Conservation (phyloP, 2,797 vertebrate genomes). For the Notoglanidium macrostoma region DNA sequence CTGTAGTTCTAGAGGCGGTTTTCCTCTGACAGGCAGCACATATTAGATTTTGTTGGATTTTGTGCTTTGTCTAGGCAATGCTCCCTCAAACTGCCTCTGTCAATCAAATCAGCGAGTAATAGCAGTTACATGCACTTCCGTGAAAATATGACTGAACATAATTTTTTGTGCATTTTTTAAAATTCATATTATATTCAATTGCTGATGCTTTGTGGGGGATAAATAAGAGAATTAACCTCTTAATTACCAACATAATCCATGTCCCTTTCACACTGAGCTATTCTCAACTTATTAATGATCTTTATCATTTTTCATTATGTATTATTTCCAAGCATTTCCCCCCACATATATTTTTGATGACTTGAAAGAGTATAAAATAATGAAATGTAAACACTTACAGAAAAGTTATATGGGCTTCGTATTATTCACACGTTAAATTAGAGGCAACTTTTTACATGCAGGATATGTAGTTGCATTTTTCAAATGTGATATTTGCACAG, state of each 20-base stretch:
- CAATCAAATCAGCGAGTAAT: slow-evolving; percentile 42
- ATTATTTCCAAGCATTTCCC: not conserved
- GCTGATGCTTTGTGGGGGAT: not conserved
- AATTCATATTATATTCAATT: not conserved
- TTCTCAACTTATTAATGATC: not conserved
- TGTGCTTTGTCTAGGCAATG: slow-evolving; percentile 14
- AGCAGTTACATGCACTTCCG: slow-evolving; percentile 19
- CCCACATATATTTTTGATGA: not conserved
- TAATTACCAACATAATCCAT: not conserved
- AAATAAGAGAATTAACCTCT: not conserved
- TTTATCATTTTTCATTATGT: not conserved
- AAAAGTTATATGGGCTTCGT: no score
- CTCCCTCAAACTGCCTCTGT: slow-evolving; percentile 46
- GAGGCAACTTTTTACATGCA: not conserved
- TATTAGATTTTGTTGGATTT: slow-evolving; percentile 52
- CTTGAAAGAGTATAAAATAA: slow-evolving; percentile 5
- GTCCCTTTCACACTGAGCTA: not conserved
- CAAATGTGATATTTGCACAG: not conserved
- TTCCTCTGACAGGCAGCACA: slow-evolving; percentile 42
- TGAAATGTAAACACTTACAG: not conserved
- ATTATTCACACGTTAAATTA: not conserved
- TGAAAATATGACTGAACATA: slow-evolving; percentile 1
- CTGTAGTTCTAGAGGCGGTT: slow-evolving; percentile 24
- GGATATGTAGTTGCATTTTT: not conserved
- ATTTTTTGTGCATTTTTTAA: not conserved